Evolutionary conservation across 2,113 vertebrate species (phyloP).

Genomic region (Hipposideros armiger): DNA sequence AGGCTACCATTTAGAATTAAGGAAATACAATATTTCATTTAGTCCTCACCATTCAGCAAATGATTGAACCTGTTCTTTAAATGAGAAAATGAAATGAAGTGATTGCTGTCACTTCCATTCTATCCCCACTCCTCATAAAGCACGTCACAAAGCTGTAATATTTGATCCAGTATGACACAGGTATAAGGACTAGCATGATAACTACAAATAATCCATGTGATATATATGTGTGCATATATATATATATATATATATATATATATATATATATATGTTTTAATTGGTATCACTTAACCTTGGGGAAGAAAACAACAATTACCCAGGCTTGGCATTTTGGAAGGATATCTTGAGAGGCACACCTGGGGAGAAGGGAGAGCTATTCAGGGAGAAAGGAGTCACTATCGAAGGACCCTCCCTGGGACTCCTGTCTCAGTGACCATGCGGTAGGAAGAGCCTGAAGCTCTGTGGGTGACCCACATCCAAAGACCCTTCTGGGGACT

Average conservation of each 20-base stretch:
- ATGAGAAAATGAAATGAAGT: neutral
- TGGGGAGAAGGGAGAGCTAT: too few species aligned
- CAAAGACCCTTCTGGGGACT: neutral
- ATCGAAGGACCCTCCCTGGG: neutral
- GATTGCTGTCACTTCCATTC: neutral
- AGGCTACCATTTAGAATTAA: neutral
- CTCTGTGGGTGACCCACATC: neutral
- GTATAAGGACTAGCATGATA: neutral
- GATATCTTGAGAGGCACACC: neutral
- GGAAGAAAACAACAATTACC: neutral
- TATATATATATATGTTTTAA: neutral
- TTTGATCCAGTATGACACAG: neutral
- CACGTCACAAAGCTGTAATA: neutral
- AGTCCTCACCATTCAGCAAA: neutral
- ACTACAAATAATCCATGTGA: neutral
- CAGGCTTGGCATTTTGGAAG: neutral
- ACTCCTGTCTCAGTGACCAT: neutral
- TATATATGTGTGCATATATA: neutral
- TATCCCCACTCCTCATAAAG: neutral
- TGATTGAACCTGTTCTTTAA: neutral
- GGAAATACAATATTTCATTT: neutral
- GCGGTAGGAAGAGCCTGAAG: neutral
- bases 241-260: too few species aligned
- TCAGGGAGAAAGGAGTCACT: neutral
- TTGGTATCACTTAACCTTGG: neutral